Conservation (phyloP, 1,140 invertebrate genomes). For the Drepana arcuata region DNA sequence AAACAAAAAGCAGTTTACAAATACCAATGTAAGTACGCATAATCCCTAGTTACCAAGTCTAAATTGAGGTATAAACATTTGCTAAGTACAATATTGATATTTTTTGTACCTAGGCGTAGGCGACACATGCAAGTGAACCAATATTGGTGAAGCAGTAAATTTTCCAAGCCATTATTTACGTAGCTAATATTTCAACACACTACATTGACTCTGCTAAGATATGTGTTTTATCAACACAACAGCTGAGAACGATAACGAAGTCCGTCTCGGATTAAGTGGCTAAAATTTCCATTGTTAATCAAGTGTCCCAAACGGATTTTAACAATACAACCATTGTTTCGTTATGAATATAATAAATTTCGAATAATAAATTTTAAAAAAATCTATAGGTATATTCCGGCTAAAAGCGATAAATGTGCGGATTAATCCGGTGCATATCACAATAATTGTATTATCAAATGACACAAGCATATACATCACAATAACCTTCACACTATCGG, state of each 20-base stretch:
- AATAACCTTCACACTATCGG: conserved; percentile 53
- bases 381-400: neutral
- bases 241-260: conserved; percentile 19
- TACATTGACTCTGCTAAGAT: conserved; percentile 21
- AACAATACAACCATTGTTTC: neutral
- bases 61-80: neutral
- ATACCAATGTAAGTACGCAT: too few relatives aligned
- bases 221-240: conserved; percentile 23
- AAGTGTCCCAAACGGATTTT: neutral
- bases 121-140: conserved; percentile 8
- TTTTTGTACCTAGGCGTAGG: too few relatives aligned
- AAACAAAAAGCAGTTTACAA: neutral
- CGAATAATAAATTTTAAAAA: neutral
- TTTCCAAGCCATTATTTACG: conserved; percentile 10
- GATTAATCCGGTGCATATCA: neutral
- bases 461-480: conserved; percentile 5
- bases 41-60: neutral
- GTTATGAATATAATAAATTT: neutral
- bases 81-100: neutral
- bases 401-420: neutral
- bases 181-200: conserved; percentile 24
- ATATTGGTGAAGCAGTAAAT: conserved; percentile 21
- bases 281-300: conserved; percentile 39
- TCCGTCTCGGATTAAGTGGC: conserved; percentile 17
- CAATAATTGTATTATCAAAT: neutral